These are phyloP conservation scores for Colius striatus DNA, from an alignment of 2,113 vertebrate species.

Conservation along the genomic window DNA sequence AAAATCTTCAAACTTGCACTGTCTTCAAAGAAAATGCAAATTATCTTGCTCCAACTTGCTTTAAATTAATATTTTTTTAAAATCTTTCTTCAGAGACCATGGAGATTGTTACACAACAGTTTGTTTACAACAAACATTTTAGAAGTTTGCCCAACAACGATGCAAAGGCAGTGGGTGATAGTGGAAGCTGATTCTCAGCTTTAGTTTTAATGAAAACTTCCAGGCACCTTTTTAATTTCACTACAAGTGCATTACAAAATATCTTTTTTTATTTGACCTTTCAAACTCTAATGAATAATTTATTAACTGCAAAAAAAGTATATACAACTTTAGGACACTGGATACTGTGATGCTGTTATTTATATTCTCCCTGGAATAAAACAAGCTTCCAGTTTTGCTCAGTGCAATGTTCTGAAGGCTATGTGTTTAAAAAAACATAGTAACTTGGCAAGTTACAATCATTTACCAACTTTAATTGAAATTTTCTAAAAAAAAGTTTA, in stretches of 20 bases:
- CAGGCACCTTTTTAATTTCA: background rate
- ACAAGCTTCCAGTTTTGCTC: slow-evolving; percentile 64
- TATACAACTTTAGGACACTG: background rate
- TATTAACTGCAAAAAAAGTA: background rate
- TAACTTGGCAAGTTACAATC: background rate
- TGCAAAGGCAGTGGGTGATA: background rate
- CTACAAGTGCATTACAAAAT: background rate
- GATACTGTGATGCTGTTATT: background rate
- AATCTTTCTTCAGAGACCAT: background rate
- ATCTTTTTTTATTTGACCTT: background rate
- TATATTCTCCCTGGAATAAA: background rate
- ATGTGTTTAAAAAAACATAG: background rate
- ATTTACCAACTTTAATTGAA: background rate
- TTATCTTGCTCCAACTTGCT: background rate
- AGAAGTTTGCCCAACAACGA: background rate
- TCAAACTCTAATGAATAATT: background rate
- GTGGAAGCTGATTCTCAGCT: background rate
- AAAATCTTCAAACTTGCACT: background rate
- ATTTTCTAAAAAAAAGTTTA: background rate
- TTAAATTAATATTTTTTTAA: background rate
- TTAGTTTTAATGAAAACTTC: background rate
- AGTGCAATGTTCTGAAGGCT: slow-evolving; percentile 63
- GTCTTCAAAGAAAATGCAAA: background rate
- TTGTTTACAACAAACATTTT: background rate
- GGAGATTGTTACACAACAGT: background rate